These are phyloP conservation scores for Cariama cristata DNA, from an alignment of 2,113 vertebrate species.

Conservation along the genomic window DNA sequence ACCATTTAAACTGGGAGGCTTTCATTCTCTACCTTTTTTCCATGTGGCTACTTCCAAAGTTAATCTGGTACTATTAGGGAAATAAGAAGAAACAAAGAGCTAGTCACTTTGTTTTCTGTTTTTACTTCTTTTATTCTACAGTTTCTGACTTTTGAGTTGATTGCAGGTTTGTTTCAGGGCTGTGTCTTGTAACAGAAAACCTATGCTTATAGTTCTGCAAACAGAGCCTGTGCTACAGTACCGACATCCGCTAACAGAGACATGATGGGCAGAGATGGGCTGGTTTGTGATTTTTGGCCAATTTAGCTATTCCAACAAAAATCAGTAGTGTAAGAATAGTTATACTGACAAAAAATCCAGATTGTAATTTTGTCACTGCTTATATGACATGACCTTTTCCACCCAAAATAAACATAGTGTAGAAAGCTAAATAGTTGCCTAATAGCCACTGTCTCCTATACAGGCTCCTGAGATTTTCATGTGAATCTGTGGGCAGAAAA, in stretches of 20 bases:
- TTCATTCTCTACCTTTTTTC: slow-evolving; percentile 11
- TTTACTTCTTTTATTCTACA: not conserved
- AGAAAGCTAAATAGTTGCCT: slow-evolving; percentile 1
- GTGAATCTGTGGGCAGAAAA: slow-evolving; percentile 31
- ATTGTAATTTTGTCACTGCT: slow-evolving; percentile 55
- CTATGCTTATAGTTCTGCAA: not conserved
- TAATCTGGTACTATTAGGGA: not conserved
- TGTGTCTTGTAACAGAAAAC: slow-evolving; percentile 31
- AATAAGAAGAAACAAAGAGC: slow-evolving; percentile 1
- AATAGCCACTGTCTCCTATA: slow-evolving; percentile 40
- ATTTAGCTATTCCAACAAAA: not conserved
- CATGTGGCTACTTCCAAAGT: not conserved
- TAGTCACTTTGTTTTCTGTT: not conserved
- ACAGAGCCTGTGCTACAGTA: not conserved
- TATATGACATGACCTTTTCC: slow-evolving; percentile 27
- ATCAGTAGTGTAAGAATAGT: not conserved
- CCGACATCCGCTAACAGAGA: not conserved
- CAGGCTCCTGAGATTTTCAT: slow-evolving; percentile 25
- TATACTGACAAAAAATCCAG: slow-evolving; percentile 28
- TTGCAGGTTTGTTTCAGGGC: slow-evolving; percentile 18
- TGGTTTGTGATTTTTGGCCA: slow-evolving; percentile 18
- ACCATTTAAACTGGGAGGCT: not conserved
- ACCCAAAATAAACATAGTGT: slow-evolving; percentile 14
- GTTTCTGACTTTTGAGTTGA: not conserved
- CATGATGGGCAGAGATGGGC: not conserved